Evolutionary conservation across 2,113 vertebrate genomes (phyloP), one percentile per base, ranked within the genome.

Genomic region (Indicator maculatus): DNA sequence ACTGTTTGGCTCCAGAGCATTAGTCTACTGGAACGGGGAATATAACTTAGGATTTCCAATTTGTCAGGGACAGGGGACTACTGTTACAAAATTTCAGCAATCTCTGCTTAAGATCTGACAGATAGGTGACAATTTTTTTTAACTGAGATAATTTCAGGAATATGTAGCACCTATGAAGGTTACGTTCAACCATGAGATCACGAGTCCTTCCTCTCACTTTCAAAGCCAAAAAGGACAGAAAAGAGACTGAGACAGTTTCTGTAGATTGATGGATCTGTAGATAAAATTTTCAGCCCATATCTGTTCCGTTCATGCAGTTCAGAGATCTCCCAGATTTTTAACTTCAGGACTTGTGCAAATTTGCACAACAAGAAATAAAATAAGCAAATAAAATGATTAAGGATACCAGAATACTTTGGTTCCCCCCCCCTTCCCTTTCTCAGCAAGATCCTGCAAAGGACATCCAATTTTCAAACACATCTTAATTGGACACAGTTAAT

Each of bases 321-420:
- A 74, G 84, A 95, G 72, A 85, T 89, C 88, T 80, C 91, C 71
- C 92, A 94, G 81, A 41, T 86, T 90, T 91, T 93, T 82, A 79
- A 81, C 86, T 88, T 82, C 76, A 47, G 47, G 61, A 91, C 78
- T 81, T 84, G 71, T 78, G 36, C 39, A 76, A 89, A 82, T 38
- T 36, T 75, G 44, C 9, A 66, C 15, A 27, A 58, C 3, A 69
- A 69, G 1, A 66, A 75, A 83, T 6, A 23, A 82, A 83, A 12
- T 2, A 55, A 70, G 11, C 8, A 61, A 60, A 45, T 9, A 4
- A 45, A 58, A 16, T 60, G 30, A 65, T 28, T 5, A 12, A 28
- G 44, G 9, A n/a, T 23, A 60, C 6, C 28, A 67, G 52, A 28
- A 55, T 55, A 27, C 27, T 55, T 77, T 24, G 45, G 39, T 65